Base-by-base conservation (phyloP, 2,888 invertebrate genomes). In the Drosophila emarginata region DNA sequence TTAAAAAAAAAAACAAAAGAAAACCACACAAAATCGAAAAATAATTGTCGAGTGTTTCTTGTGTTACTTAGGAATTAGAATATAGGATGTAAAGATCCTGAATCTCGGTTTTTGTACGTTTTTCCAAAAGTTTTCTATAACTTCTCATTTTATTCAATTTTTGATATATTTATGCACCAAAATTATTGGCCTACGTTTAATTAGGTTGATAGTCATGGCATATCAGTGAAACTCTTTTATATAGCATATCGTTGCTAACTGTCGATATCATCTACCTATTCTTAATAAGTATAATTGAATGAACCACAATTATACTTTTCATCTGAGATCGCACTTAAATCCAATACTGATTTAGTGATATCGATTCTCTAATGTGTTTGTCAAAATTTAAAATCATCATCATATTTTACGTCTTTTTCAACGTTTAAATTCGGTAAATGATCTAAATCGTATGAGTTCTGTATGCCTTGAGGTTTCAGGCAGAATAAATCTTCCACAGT, bases 401-500 rank as follows among this genome's bases (percentile, higher is more conserved):
- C 57, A 6, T 50, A 7, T 12, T 81, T 67, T 7, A 74, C 64
- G 6, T 45, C 9, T 57, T 62, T 66, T 1, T 77, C 65, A 7
- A 77, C n/a, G 7, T 72, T 56, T 7, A 83, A 39, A 5, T 64
- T 28, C 0, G 86, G 86, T 56, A 90, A 67, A 39, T 73, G 67
- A 12, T 78, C 77, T 32, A 91, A 66, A 69, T 91, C 91, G 7
- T 76, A 69, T 4, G 79, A 61, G 15, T 64, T 80, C 52, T 83
- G 81, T 11, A 91, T 77, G n/a, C 81, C 83, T 39, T 67, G 62
- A n/a, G 86, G 87, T 59, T 86, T 80, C 23, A 79, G 54, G 60
- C 89, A 90, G 61, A 91, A 91, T 57, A 87, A 76, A n/a, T 89
- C 77, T 51, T 91, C 90, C 1, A 91, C 77, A 2, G 78, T 79